Conservation (phyloP, 2,113 vertebrate species). For the Dasyurus viverrinus region DNA sequence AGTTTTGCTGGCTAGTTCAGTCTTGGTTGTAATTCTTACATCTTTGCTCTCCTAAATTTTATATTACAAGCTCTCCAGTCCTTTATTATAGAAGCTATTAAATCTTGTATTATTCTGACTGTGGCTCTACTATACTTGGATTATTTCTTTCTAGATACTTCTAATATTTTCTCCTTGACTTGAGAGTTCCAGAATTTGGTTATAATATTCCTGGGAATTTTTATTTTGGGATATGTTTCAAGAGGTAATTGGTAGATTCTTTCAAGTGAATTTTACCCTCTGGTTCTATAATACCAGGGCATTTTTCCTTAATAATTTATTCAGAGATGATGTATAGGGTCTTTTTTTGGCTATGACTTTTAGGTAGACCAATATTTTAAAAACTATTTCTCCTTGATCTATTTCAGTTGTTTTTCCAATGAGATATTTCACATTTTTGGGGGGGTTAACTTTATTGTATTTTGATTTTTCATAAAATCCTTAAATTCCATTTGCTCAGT, state of each 20-base stretch:
- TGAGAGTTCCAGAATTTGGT: background rate
- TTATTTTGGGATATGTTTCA: background rate
- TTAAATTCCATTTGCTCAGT: no score
- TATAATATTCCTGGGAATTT: background rate
- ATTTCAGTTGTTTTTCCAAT: no score
- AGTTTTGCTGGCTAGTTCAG: background rate
- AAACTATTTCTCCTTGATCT: no score
- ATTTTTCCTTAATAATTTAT: background rate
- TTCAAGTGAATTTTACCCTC: background rate
- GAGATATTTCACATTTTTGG: no score
- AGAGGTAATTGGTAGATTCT: background rate
- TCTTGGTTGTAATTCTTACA: background rate
- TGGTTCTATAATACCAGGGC: background rate
- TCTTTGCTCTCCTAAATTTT: background rate
- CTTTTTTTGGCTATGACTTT: background rate
- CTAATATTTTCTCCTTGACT: background rate
- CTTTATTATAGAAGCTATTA: background rate
- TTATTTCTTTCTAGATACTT: background rate
- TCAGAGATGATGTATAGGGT: background rate
- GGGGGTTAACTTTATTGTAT: no score
- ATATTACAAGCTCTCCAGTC: background rate
- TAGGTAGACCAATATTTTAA: background rate
- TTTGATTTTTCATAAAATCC: no score
- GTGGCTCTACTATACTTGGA: background rate
- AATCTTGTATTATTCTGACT: background rate